phyloP scores from a whole-genome alignment of 1,140 invertebrate species.

The Cydia amplana region DNA sequence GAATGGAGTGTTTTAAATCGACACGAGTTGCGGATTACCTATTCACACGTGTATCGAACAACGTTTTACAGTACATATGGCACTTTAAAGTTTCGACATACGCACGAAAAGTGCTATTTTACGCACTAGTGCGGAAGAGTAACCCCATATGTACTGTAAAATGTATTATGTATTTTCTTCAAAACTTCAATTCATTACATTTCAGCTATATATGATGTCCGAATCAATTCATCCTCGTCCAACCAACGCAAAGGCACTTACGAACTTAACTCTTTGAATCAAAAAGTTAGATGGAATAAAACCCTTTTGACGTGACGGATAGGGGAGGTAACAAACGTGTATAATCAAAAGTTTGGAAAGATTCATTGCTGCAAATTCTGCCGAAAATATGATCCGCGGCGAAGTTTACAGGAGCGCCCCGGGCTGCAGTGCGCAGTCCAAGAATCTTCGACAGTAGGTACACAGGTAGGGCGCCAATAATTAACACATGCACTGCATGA shows the following conservation, averaged over 20 bases:
- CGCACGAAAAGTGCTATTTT: too few species aligned
- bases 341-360: slow-evolving; percentile 66
- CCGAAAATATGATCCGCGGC: slow-evolving; percentile 58
- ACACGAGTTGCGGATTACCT: too few species aligned
- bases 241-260: slow-evolving; percentile 14
- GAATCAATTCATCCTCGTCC: slow-evolving; percentile 7
- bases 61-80: too few species aligned
- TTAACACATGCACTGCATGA: too few species aligned
- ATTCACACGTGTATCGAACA: too few species aligned
- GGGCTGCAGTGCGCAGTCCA: background rate
- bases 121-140: too few species aligned
- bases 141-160: too few species aligned
- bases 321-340: slow-evolving; percentile 59
- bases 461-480: background rate
- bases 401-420: slow-evolving; percentile 42
- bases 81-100: too few species aligned
- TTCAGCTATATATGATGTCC: background rate
- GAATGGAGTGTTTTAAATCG: too few species aligned
- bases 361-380: slow-evolving; percentile 64
- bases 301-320: slow-evolving; percentile 48
- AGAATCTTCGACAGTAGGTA: background rate
- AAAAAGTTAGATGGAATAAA: slow-evolving; percentile 23
- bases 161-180: too few species aligned
- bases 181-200: background rate
- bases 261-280: slow-evolving; percentile 15